These are phyloP conservation scores for Hyperoodon ampullatus DNA, from an alignment of 2,113 vertebrate genomes.

Conservation along the genomic window DNA sequence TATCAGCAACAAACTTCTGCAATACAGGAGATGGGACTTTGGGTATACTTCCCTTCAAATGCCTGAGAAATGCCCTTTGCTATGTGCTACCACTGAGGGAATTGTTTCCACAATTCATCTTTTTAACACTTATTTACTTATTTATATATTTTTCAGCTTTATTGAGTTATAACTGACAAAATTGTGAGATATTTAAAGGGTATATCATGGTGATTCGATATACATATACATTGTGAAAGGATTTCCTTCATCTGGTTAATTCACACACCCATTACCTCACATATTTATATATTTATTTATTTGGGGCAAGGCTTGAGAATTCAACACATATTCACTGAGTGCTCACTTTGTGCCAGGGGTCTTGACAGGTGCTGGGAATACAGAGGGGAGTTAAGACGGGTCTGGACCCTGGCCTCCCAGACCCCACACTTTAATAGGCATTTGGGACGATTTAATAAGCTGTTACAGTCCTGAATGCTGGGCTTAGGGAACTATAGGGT, in stretches of 20 bases:
- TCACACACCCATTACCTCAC: background rate
- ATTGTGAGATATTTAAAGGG: background rate
- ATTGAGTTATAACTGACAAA: background rate
- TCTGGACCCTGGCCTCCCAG: background rate
- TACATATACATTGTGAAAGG: background rate
- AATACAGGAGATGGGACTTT: background rate
- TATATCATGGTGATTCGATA: background rate
- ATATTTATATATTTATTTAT: background rate
- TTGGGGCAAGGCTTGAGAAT: background rate
- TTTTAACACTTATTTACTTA: background rate
- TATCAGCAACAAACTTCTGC: background rate
- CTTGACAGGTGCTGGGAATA: background rate
- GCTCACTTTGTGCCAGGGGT: background rate
- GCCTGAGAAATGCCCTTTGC: background rate
- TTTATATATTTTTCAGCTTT: background rate
- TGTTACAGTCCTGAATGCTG: background rate
- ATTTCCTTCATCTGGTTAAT: background rate
- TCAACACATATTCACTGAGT: background rate
- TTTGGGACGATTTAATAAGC: background rate
- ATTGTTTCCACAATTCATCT: background rate
- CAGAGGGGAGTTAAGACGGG: background rate
- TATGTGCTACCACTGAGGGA: background rate
- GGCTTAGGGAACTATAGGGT: background rate
- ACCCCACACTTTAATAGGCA: background rate
- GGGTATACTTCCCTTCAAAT: background rate